Evolutionary conservation across 2,797 vertebrate genomes (phyloP).

Genomic region (Chromis chromis): DNA sequence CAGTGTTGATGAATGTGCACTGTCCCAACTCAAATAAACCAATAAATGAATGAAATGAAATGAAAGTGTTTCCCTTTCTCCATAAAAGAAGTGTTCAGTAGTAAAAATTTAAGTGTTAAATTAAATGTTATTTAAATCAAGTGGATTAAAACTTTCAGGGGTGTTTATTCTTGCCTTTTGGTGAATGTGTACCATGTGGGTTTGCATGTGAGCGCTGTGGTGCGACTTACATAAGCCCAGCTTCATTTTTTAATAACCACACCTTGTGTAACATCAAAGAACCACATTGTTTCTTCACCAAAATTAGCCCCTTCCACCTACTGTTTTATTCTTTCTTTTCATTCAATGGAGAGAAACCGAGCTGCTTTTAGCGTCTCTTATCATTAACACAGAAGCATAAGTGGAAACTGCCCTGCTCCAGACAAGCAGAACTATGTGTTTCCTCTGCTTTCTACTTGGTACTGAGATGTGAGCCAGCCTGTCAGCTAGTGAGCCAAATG

Average conservation of each 20-base stretch:
- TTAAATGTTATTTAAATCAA: no score
- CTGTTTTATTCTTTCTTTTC: conserved; percentile 25
- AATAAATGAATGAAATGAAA: no score
- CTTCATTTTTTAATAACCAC: no score
- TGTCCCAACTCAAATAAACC: no score
- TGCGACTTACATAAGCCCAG: no score
- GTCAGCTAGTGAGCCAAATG: conserved; percentile 57
- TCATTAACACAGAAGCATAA: conserved; percentile 56
- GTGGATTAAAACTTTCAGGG: no score
- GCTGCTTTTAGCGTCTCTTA: conserved; percentile 68
- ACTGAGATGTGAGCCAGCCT: conserved; percentile 69
- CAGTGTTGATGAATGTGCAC: no score
- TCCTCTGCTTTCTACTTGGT: conserved; percentile 66
- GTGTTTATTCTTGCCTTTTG: no score
- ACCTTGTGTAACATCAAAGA: conserved; percentile 45
- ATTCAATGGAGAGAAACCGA: conserved; percentile 34
- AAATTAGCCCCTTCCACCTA: conserved; percentile 8
- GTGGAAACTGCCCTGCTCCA: conserved; percentile 58
- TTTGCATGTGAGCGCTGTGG: no score
- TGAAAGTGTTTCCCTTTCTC: background rate
- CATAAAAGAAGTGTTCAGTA: background rate
- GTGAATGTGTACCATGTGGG: no score
- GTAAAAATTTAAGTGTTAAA: background rate
- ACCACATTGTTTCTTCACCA: conserved; percentile 13
- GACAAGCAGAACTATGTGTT: conserved; percentile 71